Evolutionary conservation across 2,888 invertebrate genomes (phyloP).

Genomic region (Pammene aurita): DNA sequence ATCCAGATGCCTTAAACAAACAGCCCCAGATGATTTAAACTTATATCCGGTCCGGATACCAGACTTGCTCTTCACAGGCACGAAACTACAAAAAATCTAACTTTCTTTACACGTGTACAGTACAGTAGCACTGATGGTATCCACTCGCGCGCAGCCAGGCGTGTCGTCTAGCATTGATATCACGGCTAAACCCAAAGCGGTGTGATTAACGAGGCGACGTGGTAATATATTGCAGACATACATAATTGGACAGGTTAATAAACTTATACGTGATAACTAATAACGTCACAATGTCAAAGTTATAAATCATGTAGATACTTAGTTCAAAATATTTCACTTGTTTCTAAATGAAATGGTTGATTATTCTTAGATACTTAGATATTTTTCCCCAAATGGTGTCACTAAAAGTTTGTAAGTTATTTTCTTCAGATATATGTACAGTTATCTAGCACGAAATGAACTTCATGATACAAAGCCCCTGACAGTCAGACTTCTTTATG

Average conservation of each 20-base stretch:
- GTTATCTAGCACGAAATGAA: neutral
- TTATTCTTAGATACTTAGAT: no score
- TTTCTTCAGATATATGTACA: no score
- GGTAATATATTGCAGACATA: constrained; percentile 4
- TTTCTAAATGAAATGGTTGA: no score
- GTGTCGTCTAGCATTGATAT: constrained; percentile 46
- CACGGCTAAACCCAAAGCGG: constrained; percentile 20
- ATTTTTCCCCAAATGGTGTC: no score
- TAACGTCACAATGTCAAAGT: constrained; percentile 2
- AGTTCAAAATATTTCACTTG: no score
- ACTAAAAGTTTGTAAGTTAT: no score
- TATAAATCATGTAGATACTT: no score
- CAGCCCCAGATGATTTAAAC: neutral
- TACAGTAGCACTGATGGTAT: constrained; percentile 68
- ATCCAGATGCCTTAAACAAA: no score
- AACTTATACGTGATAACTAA: constrained; percentile 23
- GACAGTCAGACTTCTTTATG: constrained; percentile 16
- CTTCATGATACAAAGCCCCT: neutral
- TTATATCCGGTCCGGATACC: neutral
- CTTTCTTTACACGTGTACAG: constrained; percentile 74
- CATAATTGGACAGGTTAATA: constrained; percentile 30
- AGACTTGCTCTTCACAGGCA: neutral
- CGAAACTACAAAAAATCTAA: constrained; percentile 58
- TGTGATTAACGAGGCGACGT: constrained; percentile 25
- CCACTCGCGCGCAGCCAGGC: constrained; percentile 66